A percentile compares a stretch with the other conserved stretches of the same genome.
These are phyloP conservation scores for Drosophila persimilis DNA, from an alignment of 1,140 invertebrate species.

Conservation along the genomic window DNA sequence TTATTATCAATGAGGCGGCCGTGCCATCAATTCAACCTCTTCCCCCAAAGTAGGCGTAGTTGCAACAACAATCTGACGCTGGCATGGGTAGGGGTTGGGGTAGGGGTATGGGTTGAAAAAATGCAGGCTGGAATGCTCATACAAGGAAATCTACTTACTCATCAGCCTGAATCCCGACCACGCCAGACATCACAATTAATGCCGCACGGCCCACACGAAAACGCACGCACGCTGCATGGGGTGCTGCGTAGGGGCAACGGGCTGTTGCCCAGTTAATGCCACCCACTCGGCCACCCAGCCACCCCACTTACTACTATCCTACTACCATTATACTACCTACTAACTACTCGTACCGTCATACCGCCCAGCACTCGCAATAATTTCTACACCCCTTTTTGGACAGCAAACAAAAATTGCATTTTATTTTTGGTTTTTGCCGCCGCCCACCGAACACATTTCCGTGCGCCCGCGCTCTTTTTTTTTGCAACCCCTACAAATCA, in stretches of 20 bases:
- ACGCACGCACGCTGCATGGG: slow-evolving; percentile 19
- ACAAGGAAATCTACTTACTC: slow-evolving; percentile 81
- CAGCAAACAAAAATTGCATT: slow-evolving; percentile 77
- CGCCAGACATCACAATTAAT: slow-evolving; percentile 79
- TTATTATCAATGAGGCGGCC: slow-evolving; percentile 77
- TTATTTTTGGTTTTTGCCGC: slow-evolving; percentile 73
- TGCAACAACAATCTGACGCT: slow-evolving; percentile 3
- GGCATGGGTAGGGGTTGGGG: slow-evolving; percentile 5
- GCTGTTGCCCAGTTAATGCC: slow-evolving; percentile 66
- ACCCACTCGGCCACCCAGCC: slow-evolving; percentile 36
- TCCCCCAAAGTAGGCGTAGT: slow-evolving; percentile 43
- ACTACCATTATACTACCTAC: too few species aligned
- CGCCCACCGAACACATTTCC: slow-evolving; percentile 35
- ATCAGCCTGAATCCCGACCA: slow-evolving; percentile 52
- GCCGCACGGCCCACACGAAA: slow-evolving; percentile 54
- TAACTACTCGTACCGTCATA: background rate
- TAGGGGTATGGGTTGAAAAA: slow-evolving; percentile 13
- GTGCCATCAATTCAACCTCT: slow-evolving; percentile 29
- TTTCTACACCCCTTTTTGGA: slow-evolving; percentile 64
- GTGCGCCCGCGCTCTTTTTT: slow-evolving; percentile 26
- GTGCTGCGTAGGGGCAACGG: slow-evolving; percentile 12
- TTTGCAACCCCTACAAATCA: slow-evolving; percentile 44
- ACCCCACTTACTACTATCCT: too few species aligned
- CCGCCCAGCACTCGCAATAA: slow-evolving; percentile 46
- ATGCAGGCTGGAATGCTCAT: slow-evolving; percentile 41